Conservation (phyloP, 2,797 vertebrate genomes). For the Channallabes apus region DNA sequence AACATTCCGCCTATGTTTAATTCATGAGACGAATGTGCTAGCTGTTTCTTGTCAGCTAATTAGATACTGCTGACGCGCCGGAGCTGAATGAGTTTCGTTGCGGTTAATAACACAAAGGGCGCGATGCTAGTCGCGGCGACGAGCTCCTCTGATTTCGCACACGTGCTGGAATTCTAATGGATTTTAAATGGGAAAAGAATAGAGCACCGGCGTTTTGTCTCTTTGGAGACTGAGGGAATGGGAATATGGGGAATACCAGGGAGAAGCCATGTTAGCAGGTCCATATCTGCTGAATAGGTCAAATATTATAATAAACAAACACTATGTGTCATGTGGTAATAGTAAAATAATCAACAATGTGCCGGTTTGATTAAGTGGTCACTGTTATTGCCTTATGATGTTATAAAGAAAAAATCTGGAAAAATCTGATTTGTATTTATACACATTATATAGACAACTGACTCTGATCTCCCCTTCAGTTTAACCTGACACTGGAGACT, state of each 20-base stretch:
- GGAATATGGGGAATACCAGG: neutral
- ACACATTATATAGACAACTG: neutral
- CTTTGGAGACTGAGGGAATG: neutral
- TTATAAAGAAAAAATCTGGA: too few relatives aligned
- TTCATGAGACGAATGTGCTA: constrained; percentile 49
- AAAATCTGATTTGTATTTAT: too few relatives aligned
- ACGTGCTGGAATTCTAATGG: constrained; percentile 49
- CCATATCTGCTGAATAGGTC: neutral
- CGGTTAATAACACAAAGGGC: constrained; percentile 33
- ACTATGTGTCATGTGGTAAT: neutral
- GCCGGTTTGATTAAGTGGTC: neutral
- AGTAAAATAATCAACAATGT: neutral
- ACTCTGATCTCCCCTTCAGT: neutral
- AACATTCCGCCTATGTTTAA: constrained; percentile 50
- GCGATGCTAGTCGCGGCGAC: constrained; percentile 24
- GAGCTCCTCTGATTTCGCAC: constrained; percentile 29
- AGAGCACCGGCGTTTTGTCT: constrained; percentile 24
- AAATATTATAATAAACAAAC: neutral
- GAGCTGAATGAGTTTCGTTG: constrained; percentile 55
- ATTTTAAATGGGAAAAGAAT: constrained; percentile 49
- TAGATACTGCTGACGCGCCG: constrained; percentile 68
- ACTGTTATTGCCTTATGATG: neutral
- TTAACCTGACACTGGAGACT: neutral
- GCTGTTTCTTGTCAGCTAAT: constrained; percentile 67
- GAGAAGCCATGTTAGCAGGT: neutral